Base-by-base conservation (phyloP, 2,113 vertebrate genomes). In the Nyctereutes procyonoides region DNA sequence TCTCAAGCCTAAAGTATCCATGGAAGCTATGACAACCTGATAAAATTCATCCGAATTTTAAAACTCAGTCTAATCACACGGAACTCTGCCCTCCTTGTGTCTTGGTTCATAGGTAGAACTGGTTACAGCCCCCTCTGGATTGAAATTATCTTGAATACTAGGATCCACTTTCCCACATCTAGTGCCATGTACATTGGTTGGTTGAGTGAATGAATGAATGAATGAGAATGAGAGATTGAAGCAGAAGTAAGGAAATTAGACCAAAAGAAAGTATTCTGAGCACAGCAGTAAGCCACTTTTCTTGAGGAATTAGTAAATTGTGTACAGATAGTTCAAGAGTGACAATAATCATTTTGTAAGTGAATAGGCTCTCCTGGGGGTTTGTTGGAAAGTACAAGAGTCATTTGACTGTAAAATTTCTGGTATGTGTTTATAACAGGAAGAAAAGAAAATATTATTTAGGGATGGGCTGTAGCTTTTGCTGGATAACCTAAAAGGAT, bases 401-500 rank as follows among this genome's bases (percentile, higher is more conserved):
- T 92, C 30, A 88, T 82, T 86, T 92, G 81, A 90, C 48, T 97
- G 3, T 74, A 86, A 71, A 88, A 87, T 87, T 96, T 92, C 35
- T 96, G 86, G 9, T 88, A 69, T 82, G n/a, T 82, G 93, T 96
- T 96, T 79, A 22, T 87, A 92, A 85, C 17, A 71, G 22, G 32
- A 56, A 95, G 26, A 19, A 90, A 86, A 65, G 43, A 96, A 91
- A 60, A 4, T 93, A 69, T 84, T 84, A 65, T 93, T 93, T 83
- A 92, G 74, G 28, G 65, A 83, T 91, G 74, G 32, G n/a, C 63
- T 94, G 8, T 26, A 88, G 51, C 56, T 96, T 95, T 94, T 88
- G 60, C 58, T 55, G 71, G 55, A 76, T 88, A 89, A 71, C 30
- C 48, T 76, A 67, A 60, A 84, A 94, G 71, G 28, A 56, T 79